phyloP scores from a whole-genome alignment of 1,140 invertebrate genomes.

The Elymnias hypermnestra region DNA sequence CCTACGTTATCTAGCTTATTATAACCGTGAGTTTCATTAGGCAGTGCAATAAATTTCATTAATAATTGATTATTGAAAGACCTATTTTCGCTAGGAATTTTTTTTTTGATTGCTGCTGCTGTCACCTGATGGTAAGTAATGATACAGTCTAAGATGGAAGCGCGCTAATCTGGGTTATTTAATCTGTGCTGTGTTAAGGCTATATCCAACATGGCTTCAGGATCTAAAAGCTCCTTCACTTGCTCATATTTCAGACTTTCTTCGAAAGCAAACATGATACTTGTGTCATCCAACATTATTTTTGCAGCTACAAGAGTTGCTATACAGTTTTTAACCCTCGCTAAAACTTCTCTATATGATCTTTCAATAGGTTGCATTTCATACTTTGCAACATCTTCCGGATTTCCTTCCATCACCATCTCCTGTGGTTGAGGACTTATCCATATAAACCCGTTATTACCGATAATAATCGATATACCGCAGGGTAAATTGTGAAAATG shows the following conservation, averaged over 20 bases:
- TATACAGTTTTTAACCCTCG: conserved; percentile 93
- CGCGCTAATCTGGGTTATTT: too few species aligned
- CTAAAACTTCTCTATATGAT: conserved; percentile 88
- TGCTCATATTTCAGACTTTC: conserved; percentile 88
- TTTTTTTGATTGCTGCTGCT: too few species aligned
- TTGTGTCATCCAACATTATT: conserved; percentile 94
- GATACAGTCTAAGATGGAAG: too few species aligned
- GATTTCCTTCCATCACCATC: conserved; percentile 30
- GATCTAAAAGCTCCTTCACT: conserved; percentile 86
- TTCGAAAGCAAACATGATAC: conserved; percentile 93
- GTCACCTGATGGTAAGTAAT: too few species aligned
- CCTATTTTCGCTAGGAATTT: too few species aligned
- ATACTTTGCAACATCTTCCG: conserved; percentile 37
- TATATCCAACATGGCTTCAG: conserved; percentile 89
- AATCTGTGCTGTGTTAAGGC: conserved; percentile 82
- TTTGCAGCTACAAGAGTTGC: conserved; percentile 88
- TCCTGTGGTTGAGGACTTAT: conserved; percentile 81
- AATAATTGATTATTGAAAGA: too few species aligned
- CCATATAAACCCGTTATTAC: conserved; percentile 98
- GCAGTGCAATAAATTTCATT: too few species aligned
- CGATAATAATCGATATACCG: conserved; percentile 94
- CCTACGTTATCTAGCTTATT: too few species aligned
- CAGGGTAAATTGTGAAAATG: conserved; percentile 96
- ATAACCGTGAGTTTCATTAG: too few species aligned
- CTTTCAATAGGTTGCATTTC: conserved; percentile 80